Percentiles rank a stretch among this genome's conserved stretches.
phyloP scores from a whole-genome alignment of 30 jellyfish, hydroid and myxozoan genomes.

The Catostylus mosaicus region DNA sequence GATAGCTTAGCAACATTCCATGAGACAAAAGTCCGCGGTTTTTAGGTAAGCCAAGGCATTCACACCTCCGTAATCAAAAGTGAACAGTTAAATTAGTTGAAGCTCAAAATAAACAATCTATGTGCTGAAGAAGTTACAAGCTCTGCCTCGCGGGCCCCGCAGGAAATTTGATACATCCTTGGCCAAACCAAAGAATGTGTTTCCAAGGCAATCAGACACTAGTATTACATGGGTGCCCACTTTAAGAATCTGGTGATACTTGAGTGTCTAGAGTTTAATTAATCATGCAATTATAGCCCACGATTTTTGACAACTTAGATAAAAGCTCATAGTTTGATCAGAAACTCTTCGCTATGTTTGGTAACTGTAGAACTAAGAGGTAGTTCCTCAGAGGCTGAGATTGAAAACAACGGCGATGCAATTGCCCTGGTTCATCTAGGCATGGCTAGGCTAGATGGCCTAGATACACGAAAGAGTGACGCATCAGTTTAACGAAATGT shows the following conservation, averaged over 20 bases:
- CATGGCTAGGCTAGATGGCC: no score
- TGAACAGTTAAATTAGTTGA: constrained; percentile 63
- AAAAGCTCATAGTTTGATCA: no score
- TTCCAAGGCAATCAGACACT: constrained; percentile 64
- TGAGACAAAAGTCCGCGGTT: constrained; percentile 70
- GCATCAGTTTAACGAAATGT: no score
- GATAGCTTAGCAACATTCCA: constrained; percentile 74
- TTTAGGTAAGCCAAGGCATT: constrained; percentile 76
- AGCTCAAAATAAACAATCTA: constrained; percentile 70
- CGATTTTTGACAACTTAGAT: no score
- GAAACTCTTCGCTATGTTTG: no score
- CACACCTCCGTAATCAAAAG: constrained; percentile 82
- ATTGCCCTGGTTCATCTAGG: no score
- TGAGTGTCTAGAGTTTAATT: constrained; percentile 53
- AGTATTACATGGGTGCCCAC: constrained; percentile 44
- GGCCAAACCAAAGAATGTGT: constrained; percentile 53
- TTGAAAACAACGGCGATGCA: no score
- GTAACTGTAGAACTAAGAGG: no score
- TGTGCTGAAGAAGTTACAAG: constrained; percentile 56
- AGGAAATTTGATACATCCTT: constrained; percentile 57
- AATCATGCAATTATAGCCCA: constrained; percentile 24
- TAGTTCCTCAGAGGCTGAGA: no score
- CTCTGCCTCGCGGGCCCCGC: constrained; percentile 69
- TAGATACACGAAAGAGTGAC: no score
- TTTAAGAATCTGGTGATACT: constrained; percentile 33